Base-by-base conservation (phyloP, 1,140 invertebrate species). In the Zaprionus nigranus region DNA sequence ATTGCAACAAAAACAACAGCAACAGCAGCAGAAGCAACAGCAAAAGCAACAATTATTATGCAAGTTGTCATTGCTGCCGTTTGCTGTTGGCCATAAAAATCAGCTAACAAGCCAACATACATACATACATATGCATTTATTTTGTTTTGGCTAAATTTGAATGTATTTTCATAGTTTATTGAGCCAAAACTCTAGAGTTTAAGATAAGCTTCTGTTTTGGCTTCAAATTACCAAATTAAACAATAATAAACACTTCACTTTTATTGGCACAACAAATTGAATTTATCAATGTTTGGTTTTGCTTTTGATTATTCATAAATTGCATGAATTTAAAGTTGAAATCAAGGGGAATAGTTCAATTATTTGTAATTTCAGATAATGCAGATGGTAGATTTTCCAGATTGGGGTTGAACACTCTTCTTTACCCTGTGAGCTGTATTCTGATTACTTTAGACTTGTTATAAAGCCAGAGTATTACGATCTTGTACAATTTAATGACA, bases 1-100 rank as follows among this genome's bases (percentile, higher is more conserved):
- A 75, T 20, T 58, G 59, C 58, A 62, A 57, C 38, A 61, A 40
- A 78, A 79, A 71, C 76, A 86, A 88, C 36, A 56, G 40, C 53
- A 88, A 88, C 82, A 90, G 84, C 53, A 70, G n/a, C n/a, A 46
- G 38, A 15, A 40, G 15, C 40, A 40, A 7, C 65, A 59, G 58
- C 58, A 49, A 49, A 56, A 46, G 28, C 64, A 84, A 84, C 81
- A 84, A 84, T 84, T 83, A 84, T 88, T 88, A 88, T 88, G 84
- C 82, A 88, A 88, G 84, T 70, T 69, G 73, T 58, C 74, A 84
- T 66, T 74, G 82, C 72, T 66, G 66, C 65, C 53, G 38, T 62
- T 54, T 63, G 43, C 36, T 62, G 49, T 62, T 61, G 28, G 57
- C 60, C 54, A 67, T 76, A 65, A 72, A 72, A 72, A 78, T 65